Conservation (phyloP, 1,140 invertebrate species). For the Steinernema khuongi region DNA sequence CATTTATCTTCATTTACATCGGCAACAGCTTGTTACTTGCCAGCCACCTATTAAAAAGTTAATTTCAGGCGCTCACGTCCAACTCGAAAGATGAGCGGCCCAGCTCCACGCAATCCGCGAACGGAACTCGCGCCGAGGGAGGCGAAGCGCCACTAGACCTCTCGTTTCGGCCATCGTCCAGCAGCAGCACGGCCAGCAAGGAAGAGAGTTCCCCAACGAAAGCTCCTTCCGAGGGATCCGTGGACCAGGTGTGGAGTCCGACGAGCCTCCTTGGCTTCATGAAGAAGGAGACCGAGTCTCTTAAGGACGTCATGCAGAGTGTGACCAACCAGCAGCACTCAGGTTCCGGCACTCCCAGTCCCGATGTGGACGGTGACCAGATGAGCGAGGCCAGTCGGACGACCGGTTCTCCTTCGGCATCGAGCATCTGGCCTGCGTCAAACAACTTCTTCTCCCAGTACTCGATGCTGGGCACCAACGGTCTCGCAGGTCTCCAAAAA, state of each 20-base stretch:
- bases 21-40: no score
- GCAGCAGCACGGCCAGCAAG: not conserved
- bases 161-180: not conserved
- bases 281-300: not conserved
- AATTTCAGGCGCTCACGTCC: not conserved
- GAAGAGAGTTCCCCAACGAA: not conserved
- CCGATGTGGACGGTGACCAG: not conserved
- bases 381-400: not conserved
- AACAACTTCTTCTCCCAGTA: constrained; percentile 42
- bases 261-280: not conserved
- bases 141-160: not conserved
- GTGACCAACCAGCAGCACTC: not conserved
- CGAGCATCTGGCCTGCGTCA: constrained; percentile 36
- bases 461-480: constrained; percentile 43
- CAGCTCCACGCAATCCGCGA: not conserved
- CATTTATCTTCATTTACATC: not conserved
- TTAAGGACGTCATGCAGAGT: constrained; percentile 5
- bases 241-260: not conserved
- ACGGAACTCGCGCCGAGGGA: not conserved
- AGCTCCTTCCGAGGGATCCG: not conserved
- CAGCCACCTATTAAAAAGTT: no score
- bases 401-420: not conserved
- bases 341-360: not conserved
- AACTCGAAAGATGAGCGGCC: not conserved
- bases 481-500: constrained; percentile 44